Percentiles rank a stretch among this genome's conserved stretches.
Evolutionary conservation across 2,113 vertebrate species (phyloP).

Genomic region (Neotoma lepida): DNA sequence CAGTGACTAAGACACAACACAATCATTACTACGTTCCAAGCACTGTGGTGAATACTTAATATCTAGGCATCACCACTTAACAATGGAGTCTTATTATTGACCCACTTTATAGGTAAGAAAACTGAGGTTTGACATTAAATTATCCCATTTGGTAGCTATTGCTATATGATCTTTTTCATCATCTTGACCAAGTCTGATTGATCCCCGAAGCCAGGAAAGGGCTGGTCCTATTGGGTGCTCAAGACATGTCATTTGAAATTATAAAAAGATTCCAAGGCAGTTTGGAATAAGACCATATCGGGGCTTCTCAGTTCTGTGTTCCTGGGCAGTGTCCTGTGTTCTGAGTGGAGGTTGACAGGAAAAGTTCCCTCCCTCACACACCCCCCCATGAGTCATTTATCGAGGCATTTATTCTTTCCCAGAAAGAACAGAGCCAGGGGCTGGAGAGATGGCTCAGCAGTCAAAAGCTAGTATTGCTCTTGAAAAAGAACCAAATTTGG

Average conservation of each 20-base stretch:
- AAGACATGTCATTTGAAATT: not conserved
- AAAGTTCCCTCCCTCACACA: not conserved
- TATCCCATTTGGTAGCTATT: constrained; percentile 10
- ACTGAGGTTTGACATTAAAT: not conserved
- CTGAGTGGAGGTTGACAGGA: not conserved
- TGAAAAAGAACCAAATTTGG: not conserved
- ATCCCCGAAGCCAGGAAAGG: not conserved
- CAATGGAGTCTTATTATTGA: not conserved
- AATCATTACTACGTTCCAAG: not conserved
- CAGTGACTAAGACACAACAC: not conserved
- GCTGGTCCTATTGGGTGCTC: not conserved
- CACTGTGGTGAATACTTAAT: not conserved
- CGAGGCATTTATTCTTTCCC: not conserved
- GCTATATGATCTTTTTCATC: not conserved
- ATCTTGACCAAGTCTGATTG: not conserved
- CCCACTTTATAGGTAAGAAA: constrained; percentile 32
- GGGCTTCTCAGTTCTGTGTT: not conserved
- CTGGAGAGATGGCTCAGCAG: not conserved
- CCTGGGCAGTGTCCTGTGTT: not conserved
- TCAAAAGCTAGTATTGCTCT: not conserved
- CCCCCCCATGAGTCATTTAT: not conserved
- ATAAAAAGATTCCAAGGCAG: not conserved
- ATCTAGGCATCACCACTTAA: not conserved
- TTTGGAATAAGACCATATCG: not conserved
- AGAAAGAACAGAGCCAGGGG: not conserved